These are phyloP conservation scores for Stichopus horrens DNA, from an alignment of 53 echinoderm and acorn worm genomes.

Conservation along the genomic window DNA sequence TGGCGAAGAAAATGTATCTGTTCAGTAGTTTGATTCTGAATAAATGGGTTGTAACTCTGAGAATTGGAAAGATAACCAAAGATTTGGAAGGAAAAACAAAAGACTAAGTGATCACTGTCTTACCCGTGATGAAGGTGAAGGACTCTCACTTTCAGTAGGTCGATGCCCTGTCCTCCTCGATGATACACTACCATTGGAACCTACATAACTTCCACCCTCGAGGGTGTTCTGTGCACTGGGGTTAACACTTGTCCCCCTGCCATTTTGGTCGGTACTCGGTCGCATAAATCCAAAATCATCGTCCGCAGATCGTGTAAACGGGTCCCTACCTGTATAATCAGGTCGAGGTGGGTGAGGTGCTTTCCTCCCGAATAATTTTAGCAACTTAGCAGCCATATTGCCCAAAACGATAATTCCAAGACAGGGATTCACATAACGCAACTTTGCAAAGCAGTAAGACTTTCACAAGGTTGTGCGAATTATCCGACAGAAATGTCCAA, in stretches of 20 bases:
- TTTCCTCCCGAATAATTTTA: constrained; percentile 69
- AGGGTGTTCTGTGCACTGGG: constrained; percentile 4
- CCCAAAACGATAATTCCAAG: background rate
- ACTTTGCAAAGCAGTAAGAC: background rate
- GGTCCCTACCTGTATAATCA: constrained; percentile 65
- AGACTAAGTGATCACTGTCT: background rate
- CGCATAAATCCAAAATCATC: constrained; percentile 58
- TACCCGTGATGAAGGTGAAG: constrained; percentile 21
- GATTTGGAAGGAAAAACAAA: too few species aligned
- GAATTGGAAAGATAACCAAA: too few species aligned
- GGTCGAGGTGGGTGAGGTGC: constrained; percentile 78
- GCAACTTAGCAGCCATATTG: constrained; percentile 67
- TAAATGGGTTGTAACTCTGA: too few species aligned
- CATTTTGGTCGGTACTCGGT: constrained; percentile 23
- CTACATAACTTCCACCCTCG: constrained; percentile 27
- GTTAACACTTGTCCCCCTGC: constrained; percentile 24
- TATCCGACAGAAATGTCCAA: background rate
- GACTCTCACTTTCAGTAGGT: constrained; percentile 19
- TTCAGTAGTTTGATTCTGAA: too few species aligned
- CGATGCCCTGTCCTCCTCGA: constrained; percentile 24
- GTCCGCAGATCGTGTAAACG: constrained; percentile 56
- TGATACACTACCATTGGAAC: constrained; percentile 38
- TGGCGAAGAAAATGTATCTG: too few species aligned
- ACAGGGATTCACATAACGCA: background rate
- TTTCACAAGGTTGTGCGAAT: background rate